These are phyloP conservation scores for Malurus elegans DNA, from an alignment of 2,113 vertebrate species.

Conservation along the genomic window DNA sequence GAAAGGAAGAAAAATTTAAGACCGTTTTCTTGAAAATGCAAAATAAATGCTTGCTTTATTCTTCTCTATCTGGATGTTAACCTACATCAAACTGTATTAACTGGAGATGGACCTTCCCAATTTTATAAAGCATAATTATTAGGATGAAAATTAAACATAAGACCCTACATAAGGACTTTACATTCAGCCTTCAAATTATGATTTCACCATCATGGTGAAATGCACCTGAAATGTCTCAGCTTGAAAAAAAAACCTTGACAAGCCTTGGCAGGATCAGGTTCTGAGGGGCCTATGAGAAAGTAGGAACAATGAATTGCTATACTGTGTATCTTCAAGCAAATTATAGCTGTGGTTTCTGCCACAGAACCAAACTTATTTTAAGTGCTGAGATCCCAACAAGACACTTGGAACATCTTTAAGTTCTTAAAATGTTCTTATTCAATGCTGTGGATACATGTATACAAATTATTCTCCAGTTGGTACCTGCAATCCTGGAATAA, in stretches of 20 bases:
- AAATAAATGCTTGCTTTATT: neutral
- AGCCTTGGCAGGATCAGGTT: neutral
- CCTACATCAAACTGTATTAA: neutral
- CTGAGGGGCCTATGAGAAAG: neutral
- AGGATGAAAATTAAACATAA: neutral
- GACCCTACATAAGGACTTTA: neutral
- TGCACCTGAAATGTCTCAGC: neutral
- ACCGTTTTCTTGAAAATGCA: rapidly evolving
- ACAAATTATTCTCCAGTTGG: neutral
- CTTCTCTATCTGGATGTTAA: neutral
- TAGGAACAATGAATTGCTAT: neutral
- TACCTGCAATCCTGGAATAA: slow-evolving; percentile 94
- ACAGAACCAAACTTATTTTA: neutral
- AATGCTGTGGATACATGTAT: neutral
- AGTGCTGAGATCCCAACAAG: neutral
- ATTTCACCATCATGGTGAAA: neutral
- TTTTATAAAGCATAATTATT: neutral
- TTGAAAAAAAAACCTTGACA: neutral
- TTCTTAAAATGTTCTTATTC: neutral
- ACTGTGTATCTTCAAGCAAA: neutral
- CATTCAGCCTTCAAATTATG: neutral
- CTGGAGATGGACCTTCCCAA: rapidly evolving
- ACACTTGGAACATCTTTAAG: neutral
- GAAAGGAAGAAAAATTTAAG: neutral
- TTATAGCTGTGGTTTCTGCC: neutral